Percentiles rank a stretch among this genome's conserved stretches.
phyloP scores from a whole-genome alignment of 2,113 vertebrate species.

The Ophiodon elongatus region DNA sequence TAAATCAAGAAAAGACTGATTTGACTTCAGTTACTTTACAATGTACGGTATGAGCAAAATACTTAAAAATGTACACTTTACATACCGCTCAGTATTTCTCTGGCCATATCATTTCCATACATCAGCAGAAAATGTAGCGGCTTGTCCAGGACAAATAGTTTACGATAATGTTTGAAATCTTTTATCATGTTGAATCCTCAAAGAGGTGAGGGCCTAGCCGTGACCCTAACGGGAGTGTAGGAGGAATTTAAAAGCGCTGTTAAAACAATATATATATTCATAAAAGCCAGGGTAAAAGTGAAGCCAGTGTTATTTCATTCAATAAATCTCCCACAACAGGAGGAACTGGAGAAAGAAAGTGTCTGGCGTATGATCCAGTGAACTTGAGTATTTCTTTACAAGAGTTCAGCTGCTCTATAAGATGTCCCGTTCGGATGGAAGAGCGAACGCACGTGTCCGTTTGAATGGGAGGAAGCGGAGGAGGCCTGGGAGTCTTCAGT shows the following conservation, averaged over 20 bases:
- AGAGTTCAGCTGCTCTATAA: slow-evolving; percentile 64
- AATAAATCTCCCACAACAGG: slow-evolving; percentile 77
- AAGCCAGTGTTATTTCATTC: slow-evolving; percentile 73
- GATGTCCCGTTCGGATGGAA: slow-evolving; percentile 46
- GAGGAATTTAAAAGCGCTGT: slow-evolving; percentile 71
- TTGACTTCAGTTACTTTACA: neutral
- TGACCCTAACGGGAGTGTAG: slow-evolving; percentile 63
- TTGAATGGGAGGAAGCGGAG: slow-evolving; percentile 53
- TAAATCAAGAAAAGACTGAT: neutral
- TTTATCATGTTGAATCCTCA: slow-evolving; percentile 61
- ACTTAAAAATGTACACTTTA: neutral
- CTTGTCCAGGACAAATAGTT: slow-evolving; percentile 55
- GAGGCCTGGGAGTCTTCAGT: slow-evolving; percentile 46
- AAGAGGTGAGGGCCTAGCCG: slow-evolving; percentile 39
- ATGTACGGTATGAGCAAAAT: neutral
- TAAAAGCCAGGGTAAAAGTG: slow-evolving; percentile 67
- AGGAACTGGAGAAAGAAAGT: slow-evolving; percentile 56
- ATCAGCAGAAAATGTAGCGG: slow-evolving; percentile 39
- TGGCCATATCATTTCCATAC: slow-evolving; percentile 15
- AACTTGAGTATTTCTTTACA: slow-evolving; percentile 65
- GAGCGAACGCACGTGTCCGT: slow-evolving; percentile 40
- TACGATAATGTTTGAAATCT: slow-evolving; percentile 61
- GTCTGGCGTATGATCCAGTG: slow-evolving; percentile 58
- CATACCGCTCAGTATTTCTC: slow-evolving; percentile 4
- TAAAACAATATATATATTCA: slow-evolving; percentile 73